phyloP scores from a whole-genome alignment of 2,888 invertebrate genomes.

The Acrocyrtus sp. region DNA sequence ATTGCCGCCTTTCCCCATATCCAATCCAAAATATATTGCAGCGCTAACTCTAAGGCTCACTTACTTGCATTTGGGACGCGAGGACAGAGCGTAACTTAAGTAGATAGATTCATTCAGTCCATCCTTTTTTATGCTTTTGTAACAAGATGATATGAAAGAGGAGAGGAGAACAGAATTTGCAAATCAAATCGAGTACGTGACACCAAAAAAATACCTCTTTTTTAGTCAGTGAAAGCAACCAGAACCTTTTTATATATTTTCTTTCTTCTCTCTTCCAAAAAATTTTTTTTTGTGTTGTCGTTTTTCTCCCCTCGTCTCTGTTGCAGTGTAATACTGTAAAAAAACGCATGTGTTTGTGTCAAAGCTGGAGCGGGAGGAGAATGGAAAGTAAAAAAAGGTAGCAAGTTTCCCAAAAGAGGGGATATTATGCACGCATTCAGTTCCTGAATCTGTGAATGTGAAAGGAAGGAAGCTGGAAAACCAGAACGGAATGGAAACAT shows the following conservation, averaged over 20 bases:
- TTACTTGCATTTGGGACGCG: too few relatives aligned
- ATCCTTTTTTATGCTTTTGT: conserved; percentile 18
- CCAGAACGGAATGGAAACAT: conserved; percentile 34
- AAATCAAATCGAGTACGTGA: conserved; percentile 58
- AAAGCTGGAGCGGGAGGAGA: conserved; percentile 10
- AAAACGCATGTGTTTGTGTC: conserved; percentile 11
- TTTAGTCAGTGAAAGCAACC: conserved; percentile 5
- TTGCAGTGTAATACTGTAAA: too few relatives aligned
- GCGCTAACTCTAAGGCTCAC: too few relatives aligned
- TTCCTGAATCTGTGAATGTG: conserved; percentile 10
- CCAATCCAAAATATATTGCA: too few relatives aligned
- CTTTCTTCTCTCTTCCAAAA: not conserved
- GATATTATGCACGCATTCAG: conserved; percentile 25
- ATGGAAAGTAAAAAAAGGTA: conserved; percentile 8
- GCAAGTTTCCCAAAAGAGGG: not conserved
- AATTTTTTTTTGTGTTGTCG: not conserved
- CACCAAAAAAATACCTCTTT: conserved; percentile 33
- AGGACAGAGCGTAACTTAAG: not conserved
- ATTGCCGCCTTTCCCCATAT: too few relatives aligned
- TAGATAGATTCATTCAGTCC: conserved; percentile 6
- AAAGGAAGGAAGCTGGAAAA: conserved; percentile 33
- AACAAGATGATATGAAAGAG: conserved; percentile 37
- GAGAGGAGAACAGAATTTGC: conserved; percentile 45
- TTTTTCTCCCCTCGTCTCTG: not conserved
- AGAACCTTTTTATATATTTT: conserved; percentile 13